Base-by-base conservation (phyloP, 2,113 vertebrate species). In the Lanius ludovicianus region DNA sequence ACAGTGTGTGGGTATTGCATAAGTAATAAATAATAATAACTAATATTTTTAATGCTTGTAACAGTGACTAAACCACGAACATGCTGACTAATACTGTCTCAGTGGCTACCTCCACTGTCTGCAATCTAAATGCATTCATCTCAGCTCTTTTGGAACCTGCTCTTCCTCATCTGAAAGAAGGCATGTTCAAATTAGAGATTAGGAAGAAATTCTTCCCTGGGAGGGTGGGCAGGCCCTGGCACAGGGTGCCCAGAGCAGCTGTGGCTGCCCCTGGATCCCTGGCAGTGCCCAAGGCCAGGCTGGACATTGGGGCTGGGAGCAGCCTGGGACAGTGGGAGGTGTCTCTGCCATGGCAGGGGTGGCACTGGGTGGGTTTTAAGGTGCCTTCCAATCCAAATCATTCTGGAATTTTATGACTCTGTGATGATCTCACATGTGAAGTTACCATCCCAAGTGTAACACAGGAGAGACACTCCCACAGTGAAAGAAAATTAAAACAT, bases 11-110 rank as follows among this genome's bases (percentile, higher is more conserved):
- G 91, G 83, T 81, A 93, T 91, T 87, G 91, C 64, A 89, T 62
- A 93, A 95, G 91, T 80, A 96, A 97, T 92, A 96, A 96, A 96
- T 95, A 97, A 96, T 64, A 90, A 95, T 90, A 93, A 95, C 76
- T 92, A 67, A 91, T 92, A 96, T 95, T 95, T 95, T 75, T 33
- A 94, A 94, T 95, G 84, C 47, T 91, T 47, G 20, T 74, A 91
- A 68, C 86, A 68, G 76, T 41, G 69, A 68, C 84, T 84, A 68
- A 95, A 95, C 94, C 93, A 84, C 80, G 10, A 71, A 65, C 73
- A 6, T 84, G 94, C 96, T 95, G 94, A 96, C 89, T 97, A 95
- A 96, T 60, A 28, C 52, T 84, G 91, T 92, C 96, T 90, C 73
- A 31, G 13, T 89, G 86, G 55, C 86, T 95, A 16, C 69, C 60